phyloP scores from a whole-genome alignment of 2,888 invertebrate genomes.

The Trichogramma dendrolimi region DNA sequence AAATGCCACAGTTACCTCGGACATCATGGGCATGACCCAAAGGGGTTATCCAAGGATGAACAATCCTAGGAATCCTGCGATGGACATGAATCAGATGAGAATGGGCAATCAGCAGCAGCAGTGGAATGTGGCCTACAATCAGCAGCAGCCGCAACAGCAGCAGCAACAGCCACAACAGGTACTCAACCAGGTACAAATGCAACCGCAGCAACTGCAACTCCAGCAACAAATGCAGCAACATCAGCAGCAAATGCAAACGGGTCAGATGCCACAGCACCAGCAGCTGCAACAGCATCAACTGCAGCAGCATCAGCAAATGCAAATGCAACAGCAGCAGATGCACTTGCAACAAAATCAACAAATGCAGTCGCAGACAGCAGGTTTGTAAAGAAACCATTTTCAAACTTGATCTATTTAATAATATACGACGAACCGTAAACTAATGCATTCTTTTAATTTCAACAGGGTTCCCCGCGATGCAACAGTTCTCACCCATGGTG shows the following conservation, averaged over 20 bases:
- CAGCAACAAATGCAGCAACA: neutral
- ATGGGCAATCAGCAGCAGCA: slow-evolving; percentile 4
- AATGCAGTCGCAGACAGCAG: no score
- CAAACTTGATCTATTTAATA: no score
- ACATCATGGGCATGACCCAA: no score
- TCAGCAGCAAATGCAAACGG: slow-evolving; percentile 33
- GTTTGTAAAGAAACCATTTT: no score
- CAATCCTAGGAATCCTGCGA: no score
- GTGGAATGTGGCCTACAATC: slow-evolving; percentile 31
- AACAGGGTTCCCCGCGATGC: slow-evolving; percentile 28
- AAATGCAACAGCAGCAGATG: slow-evolving; percentile 51
- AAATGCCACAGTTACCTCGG: no score
- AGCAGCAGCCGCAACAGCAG: slow-evolving; percentile 40
- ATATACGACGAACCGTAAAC: no score
- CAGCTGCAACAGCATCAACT: slow-evolving; percentile 54
- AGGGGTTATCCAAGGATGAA: no score
- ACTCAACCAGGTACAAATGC: slow-evolving; percentile 36
- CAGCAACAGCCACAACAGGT: slow-evolving; percentile 60
- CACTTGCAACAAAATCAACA: no score
- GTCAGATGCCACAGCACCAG: slow-evolving; percentile 47
- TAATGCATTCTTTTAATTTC: no score
- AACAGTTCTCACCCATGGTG: slow-evolving; percentile 53
- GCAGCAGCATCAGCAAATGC: slow-evolving; percentile 54
- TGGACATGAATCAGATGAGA: no score
- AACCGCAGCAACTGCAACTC: slow-evolving; percentile 46